Base-by-base conservation (phyloP, 2,888 invertebrate species). In the Liposcelis brunnea region DNA sequence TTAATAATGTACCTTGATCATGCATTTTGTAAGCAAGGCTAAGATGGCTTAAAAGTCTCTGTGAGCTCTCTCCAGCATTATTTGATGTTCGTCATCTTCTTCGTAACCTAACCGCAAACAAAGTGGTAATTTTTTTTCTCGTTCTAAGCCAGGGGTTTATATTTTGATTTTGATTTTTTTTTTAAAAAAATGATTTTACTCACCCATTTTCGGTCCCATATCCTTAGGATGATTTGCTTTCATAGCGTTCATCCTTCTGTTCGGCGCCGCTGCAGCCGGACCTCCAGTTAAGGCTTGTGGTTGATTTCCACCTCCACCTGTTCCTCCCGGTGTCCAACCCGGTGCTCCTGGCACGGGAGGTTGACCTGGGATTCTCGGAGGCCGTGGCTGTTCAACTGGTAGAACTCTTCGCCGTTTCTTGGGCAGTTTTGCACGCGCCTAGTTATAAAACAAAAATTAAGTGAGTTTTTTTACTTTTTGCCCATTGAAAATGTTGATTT, bases 381-480 rank as follows among this genome's bases (percentile, higher is more conserved):
- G 80, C 56, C 85, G 69, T 18, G 86, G 80, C 54, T 89, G 90
- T 63, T 97, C 97, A 50, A 95, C 93, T 48, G 94, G 94, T 61
- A 97, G 70, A 53, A 98, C 95, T 61, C 95, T 75, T 67, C 98
- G 75, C 54, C 97, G 72, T 70, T 95, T 95, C 74, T 98, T 98
- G 51, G 98, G 98, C 66, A 99, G 75, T 68, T 99, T 98, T 50
- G 95, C 94, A 59, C 98, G 73, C 52, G 98, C 98, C 75, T 95
- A 72, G 65, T 37, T 46, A 33, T 34, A 10, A 43, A 26, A 43
- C 21, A 40, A 10, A 33, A 19, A n/a, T n/a, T n/a, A n/a, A n/a
- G n/a, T n/a, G n/a, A n/a, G n/a, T n/a, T n/a, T n/a, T n/a, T n/a
- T n/a, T n/a, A n/a, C n/a, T n/a, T n/a, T n/a, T n/a, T n/a, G n/a